These are phyloP conservation scores for Dryadula phaetusa DNA, from an alignment of 2,888 invertebrate species.

Conservation along the genomic window DNA sequence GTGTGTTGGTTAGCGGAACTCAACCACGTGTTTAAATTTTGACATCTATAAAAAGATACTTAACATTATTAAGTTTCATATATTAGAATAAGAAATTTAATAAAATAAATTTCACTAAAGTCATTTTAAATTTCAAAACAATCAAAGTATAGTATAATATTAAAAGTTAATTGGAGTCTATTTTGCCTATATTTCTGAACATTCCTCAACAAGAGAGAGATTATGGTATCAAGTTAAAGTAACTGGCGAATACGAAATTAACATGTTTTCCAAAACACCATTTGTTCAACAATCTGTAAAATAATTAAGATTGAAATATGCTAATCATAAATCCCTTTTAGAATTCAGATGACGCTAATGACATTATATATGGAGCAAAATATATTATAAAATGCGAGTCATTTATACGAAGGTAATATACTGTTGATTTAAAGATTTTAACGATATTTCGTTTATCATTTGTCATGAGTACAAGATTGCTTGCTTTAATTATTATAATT, in stretches of 20 bases:
- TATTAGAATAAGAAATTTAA: too few species aligned
- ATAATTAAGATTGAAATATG: slow-evolving; percentile 34
- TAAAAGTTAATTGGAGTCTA: too few species aligned
- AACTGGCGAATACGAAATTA: slow-evolving; percentile 25
- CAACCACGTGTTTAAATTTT: too few species aligned
- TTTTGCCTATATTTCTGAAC: too few species aligned
- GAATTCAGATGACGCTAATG: slow-evolving; percentile 29
- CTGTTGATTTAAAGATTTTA: slow-evolving; percentile 9
- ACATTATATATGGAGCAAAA: slow-evolving; percentile 1
- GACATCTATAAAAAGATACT: too few species aligned
- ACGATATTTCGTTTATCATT: background rate
- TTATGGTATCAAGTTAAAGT: background rate
- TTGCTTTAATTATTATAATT: background rate
- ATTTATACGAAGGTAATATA: background rate
- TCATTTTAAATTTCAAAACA: too few species aligned
- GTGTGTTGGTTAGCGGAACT: too few species aligned
- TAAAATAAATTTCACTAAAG: too few species aligned
- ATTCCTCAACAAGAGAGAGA: background rate
- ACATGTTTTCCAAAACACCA: slow-evolving; percentile 26
- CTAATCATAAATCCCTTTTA: slow-evolving; percentile 30
- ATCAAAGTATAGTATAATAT: too few species aligned
- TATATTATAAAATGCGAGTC: background rate
- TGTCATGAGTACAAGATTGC: background rate
- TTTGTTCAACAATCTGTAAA: slow-evolving; percentile 30
- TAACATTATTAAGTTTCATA: too few species aligned